Evolutionary conservation across 2,797 vertebrate species (phyloP).

Genomic region (Linurgus olivaceus): DNA sequence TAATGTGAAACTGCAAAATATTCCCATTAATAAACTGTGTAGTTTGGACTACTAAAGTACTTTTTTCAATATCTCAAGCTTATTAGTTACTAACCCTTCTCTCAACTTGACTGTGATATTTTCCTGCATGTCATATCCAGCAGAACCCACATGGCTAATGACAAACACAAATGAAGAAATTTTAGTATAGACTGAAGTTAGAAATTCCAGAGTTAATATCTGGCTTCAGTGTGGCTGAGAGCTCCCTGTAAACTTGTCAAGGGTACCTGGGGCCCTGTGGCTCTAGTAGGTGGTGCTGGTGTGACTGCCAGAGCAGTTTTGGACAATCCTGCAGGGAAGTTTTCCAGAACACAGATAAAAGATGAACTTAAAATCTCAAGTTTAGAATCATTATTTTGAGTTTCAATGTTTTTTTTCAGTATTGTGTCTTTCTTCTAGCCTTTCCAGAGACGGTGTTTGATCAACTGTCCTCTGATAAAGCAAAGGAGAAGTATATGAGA

Average conservation of each 20-base stretch:
- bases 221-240: accelerated
- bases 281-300: not conserved
- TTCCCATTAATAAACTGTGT: not conserved
- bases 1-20: not conserved
- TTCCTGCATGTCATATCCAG: not conserved
- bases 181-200: not conserved
- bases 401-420: not conserved
- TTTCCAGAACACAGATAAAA: not conserved
- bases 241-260: not conserved
- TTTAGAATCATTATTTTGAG: not conserved
- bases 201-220: not conserved
- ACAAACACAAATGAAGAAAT: not conserved
- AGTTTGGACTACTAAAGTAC: not conserved
- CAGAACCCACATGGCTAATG: not conserved
- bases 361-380: not conserved
- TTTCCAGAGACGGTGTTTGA: not conserved
- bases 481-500: not conserved
- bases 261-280: not conserved
- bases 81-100: not conserved
- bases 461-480: not conserved
- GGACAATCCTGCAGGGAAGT: not conserved
- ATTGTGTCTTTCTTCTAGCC: not conserved
- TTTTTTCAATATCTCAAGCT: not conserved
- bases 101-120: not conserved
- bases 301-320: not conserved